Evolutionary conservation across 2,797 vertebrate species (phyloP).

Genomic region (Stomatorhinus walkeri): DNA sequence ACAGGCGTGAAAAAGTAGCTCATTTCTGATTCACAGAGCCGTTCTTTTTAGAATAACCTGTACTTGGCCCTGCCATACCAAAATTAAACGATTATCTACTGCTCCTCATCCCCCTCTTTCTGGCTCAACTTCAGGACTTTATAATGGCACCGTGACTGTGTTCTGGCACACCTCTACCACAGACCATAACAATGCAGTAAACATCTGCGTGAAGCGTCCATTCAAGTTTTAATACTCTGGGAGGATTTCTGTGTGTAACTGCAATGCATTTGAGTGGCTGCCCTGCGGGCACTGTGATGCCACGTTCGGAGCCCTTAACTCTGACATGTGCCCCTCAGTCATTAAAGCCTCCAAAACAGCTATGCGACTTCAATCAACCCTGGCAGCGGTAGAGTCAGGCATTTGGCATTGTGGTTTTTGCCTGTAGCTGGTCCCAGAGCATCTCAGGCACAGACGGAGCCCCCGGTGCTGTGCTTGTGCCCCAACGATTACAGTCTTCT

Average conservation of each 20-base stretch:
- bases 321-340: slow-evolving; percentile 31
- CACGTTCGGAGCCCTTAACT: slow-evolving; percentile 11
- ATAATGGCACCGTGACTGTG: background rate
- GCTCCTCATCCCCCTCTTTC: slow-evolving; percentile 17
- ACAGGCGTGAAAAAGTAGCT: slow-evolving; percentile 35
- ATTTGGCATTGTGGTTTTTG: slow-evolving; percentile 38
- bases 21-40: slow-evolving; percentile 40
- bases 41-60: slow-evolving; percentile 28
- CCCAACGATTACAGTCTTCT: background rate
- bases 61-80: slow-evolving; percentile 40
- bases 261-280: background rate
- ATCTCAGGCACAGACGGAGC: too few relatives aligned
- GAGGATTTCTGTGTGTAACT: background rate
- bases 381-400: slow-evolving; percentile 11
- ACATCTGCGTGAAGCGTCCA: background rate
- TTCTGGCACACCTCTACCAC: background rate
- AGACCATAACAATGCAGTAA: background rate
- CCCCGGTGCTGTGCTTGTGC: background rate
- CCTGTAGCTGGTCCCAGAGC: slow-evolving; percentile 25
- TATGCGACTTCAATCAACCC: slow-evolving; percentile 42
- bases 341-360: slow-evolving; percentile 39
- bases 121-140: background rate
- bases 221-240: background rate
- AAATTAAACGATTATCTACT: slow-evolving; percentile 33
- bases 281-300: background rate